phyloP scores from a whole-genome alignment of 2,797 vertebrate species.

The Cichlasoma orientale region DNA sequence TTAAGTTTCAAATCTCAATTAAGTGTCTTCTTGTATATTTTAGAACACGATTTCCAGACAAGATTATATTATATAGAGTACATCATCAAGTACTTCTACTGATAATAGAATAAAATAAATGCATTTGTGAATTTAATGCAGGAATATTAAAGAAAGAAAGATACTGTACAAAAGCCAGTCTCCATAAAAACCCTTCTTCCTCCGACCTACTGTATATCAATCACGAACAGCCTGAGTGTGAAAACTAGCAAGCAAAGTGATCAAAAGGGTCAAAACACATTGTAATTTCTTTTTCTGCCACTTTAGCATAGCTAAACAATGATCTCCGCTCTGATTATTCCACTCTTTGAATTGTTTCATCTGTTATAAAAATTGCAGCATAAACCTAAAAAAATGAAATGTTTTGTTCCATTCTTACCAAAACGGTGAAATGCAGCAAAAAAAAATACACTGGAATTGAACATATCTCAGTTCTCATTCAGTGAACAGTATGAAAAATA shows the following conservation, averaged over 20 bases:
- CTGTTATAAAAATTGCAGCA: not conserved
- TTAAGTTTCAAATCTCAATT: not conserved
- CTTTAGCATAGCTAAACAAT: not conserved
- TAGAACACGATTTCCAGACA: not conserved
- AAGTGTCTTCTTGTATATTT: not conserved
- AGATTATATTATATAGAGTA: not conserved
- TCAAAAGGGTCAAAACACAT: not conserved
- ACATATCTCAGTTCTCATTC: not conserved
- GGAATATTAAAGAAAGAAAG: not conserved
- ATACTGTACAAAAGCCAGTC: not conserved
- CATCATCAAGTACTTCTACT: not conserved
- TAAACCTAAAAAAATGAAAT: not conserved
- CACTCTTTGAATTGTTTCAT: not conserved
- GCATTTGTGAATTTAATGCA: not conserved
- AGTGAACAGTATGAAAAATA: not conserved
- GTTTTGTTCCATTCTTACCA: not conserved
- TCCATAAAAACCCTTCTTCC: not conserved
- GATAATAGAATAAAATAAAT: not conserved
- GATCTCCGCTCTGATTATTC: not conserved
- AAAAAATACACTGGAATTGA: accelerated
- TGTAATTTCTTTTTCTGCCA: not conserved
- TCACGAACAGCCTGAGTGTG: not conserved
- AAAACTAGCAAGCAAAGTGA: not conserved
- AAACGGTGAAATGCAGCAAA: not conserved
- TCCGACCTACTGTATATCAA: not conserved